A percentile compares a stretch with the other conserved stretches of the same genome.
Conservation (phyloP, 2,888 invertebrate genomes). For the Resseliella maxima region DNA sequence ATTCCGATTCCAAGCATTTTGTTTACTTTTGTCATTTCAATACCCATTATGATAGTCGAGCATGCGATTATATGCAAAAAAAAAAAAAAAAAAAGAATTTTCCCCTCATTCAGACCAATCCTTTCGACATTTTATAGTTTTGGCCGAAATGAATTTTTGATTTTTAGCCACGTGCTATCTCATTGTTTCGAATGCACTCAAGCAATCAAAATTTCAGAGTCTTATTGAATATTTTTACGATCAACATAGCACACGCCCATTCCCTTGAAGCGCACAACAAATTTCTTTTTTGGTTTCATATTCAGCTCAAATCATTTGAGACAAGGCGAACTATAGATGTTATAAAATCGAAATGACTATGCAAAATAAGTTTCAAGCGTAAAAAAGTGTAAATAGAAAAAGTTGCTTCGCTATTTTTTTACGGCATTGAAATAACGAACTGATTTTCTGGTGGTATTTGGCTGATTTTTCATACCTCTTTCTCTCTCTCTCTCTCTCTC, state of each 20-base stretch:
- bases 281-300: background rate
- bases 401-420: background rate
- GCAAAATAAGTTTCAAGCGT: background rate
- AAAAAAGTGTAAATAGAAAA: background rate
- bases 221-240: slow-evolving; percentile 37
- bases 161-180: slow-evolving; percentile 13
- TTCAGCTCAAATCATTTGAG: background rate
- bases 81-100: background rate
- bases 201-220: slow-evolving; percentile 24
- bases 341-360: slow-evolving; percentile 19
- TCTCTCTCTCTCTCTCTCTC: background rate
- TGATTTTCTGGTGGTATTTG: background rate
- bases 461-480: background rate
- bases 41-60: background rate
- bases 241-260: background rate
- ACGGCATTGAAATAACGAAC: slow-evolving; percentile 9
- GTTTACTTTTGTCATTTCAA: background rate
- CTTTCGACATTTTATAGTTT: background rate
- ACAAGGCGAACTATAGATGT: background rate
- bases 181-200: slow-evolving; percentile 6
- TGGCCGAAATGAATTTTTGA: slow-evolving; percentile 45
- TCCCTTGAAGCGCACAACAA: no score
- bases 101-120: background rate
- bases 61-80: slow-evolving; percentile 17
- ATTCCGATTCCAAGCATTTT: slow-evolving; percentile 24